Conservation (phyloP, 2,888 invertebrate genomes). For the Belgica antarctica region DNA sequence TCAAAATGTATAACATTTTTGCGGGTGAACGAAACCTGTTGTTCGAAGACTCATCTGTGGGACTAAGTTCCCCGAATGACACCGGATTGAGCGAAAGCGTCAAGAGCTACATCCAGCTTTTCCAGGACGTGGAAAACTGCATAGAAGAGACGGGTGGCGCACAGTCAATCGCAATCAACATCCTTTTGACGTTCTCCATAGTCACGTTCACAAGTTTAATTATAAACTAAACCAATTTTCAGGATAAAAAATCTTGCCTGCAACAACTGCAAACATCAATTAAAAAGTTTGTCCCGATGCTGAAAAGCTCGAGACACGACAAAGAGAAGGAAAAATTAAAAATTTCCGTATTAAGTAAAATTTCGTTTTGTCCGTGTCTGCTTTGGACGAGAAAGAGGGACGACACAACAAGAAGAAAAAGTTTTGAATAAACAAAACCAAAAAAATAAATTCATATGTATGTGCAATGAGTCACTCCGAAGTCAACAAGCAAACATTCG, state of each 20-base stretch:
- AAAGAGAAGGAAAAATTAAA: constrained; percentile 21
- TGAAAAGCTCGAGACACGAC: background rate
- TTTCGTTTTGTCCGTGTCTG: background rate
- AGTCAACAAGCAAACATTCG: background rate
- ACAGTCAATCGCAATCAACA: background rate
- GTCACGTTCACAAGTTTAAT: constrained; percentile 29
- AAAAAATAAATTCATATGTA: background rate
- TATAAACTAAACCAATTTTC: constrained; percentile 34
- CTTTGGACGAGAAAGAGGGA: background rate
- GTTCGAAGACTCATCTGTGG: constrained; percentile 64
- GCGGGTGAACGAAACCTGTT: constrained; percentile 58
- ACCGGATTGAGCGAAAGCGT: constrained; percentile 53
- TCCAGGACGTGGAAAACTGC: constrained; percentile 56
- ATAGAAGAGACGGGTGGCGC: constrained; percentile 43
- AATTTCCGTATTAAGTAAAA: constrained; percentile 16
- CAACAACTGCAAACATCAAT: background rate
- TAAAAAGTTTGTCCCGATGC: background rate
- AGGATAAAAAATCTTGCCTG: background rate
- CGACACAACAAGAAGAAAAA: too few species aligned
- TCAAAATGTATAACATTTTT: constrained; percentile 62
- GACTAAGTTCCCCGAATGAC: constrained; percentile 53
- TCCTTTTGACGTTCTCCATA: constrained; percentile 25
- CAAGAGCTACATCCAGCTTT: constrained; percentile 60
- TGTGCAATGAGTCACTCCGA: background rate
- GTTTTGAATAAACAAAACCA: constrained; percentile 1